Conservation (phyloP, 2,888 invertebrate species). For the Yponomeuta sedellus region DNA sequence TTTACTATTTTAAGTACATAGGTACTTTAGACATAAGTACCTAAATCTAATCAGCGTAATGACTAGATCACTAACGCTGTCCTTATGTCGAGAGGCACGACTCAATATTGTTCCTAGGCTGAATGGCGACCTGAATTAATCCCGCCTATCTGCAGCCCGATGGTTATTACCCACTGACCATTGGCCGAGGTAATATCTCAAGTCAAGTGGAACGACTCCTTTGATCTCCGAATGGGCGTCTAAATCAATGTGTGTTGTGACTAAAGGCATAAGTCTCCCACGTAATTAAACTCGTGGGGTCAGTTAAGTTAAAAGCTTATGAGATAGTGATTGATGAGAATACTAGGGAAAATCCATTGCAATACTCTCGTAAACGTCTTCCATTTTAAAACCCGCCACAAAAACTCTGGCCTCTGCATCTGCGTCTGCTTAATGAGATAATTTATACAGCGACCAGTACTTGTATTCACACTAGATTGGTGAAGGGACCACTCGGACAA, state of each 20-base stretch:
- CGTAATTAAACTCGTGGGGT: no score
- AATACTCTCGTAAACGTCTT: not conserved
- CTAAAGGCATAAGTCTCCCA: not conserved
- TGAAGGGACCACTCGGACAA: no score
- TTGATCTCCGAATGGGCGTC: constrained; percentile 32
- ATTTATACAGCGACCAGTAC: no score
- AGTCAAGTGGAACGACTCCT: constrained; percentile 39
- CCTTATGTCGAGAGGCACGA: not conserved
- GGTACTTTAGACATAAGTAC: not conserved
- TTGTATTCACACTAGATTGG: no score
- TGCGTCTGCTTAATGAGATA: no score
- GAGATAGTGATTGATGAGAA: no score
- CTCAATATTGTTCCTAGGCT: not conserved
- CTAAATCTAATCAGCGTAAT: not conserved
- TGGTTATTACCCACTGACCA: constrained; percentile 21
- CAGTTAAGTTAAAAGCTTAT: no score
- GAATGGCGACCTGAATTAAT: not conserved
- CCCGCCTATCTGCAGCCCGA: constrained; percentile 12
- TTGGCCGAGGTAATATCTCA: constrained; percentile 29
- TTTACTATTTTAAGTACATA: not conserved
- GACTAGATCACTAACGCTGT: not conserved
- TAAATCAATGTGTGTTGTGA: constrained; percentile 12
- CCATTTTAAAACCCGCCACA: not conserved
- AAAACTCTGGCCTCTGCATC: no score
- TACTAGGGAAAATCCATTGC: no score